These are phyloP conservation scores for Bufo gargarizans DNA, from an alignment of 2,113 vertebrate genomes.

Conservation along the genomic window DNA sequence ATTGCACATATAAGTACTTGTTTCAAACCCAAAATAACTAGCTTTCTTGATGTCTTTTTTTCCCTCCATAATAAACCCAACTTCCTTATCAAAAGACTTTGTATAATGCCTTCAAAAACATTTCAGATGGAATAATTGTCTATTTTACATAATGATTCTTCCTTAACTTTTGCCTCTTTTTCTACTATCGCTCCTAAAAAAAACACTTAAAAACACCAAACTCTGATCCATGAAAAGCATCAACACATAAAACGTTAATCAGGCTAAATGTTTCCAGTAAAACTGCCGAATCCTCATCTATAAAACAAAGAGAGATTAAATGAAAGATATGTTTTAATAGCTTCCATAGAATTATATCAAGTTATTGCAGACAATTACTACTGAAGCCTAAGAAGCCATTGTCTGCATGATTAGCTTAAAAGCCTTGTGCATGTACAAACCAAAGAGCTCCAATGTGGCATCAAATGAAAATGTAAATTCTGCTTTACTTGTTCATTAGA, in stretches of 20 bases:
- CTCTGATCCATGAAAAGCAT: not conserved
- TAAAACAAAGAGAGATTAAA: slow-evolving; percentile 45
- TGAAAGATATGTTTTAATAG: slow-evolving; percentile 53
- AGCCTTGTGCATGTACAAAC: slow-evolving; percentile 40
- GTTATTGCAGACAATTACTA: slow-evolving; percentile 36
- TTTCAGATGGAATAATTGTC: not conserved
- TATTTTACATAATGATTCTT: not conserved
- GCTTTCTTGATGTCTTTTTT: not conserved
- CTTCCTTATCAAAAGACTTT: not conserved
- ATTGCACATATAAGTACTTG: too few relatives aligned
- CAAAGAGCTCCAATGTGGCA: slow-evolving; percentile 42
- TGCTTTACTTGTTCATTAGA: slow-evolving; percentile 44
- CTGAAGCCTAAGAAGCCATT: slow-evolving; percentile 50
- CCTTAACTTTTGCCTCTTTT: not conserved
- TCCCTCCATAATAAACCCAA: not conserved
- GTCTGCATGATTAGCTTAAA: slow-evolving; percentile 58
- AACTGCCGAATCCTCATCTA: slow-evolving; percentile 36
- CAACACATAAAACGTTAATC: slow-evolving; percentile 9
- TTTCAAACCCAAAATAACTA: too few relatives aligned
- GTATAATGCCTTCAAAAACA: not conserved
- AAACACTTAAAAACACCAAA: not conserved
- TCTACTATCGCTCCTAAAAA: not conserved
- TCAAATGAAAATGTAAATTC: slow-evolving; percentile 57
- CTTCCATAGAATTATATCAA: slow-evolving; percentile 39
- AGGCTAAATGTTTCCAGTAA: not conserved